Evolutionary conservation across 2,113 vertebrate genomes (phyloP).

Genomic region (Rhinolophus sinicus): DNA sequence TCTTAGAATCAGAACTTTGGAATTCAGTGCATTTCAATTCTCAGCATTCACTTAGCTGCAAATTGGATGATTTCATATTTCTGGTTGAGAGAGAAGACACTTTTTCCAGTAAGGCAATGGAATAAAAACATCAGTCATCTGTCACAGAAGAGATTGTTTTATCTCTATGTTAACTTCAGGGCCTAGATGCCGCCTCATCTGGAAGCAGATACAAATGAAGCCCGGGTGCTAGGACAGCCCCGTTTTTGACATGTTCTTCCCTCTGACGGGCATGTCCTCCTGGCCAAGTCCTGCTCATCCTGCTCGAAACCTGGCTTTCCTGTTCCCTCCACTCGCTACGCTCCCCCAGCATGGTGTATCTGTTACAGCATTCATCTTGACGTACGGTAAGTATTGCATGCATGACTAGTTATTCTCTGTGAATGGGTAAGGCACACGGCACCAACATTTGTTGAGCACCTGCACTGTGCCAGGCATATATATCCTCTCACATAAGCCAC

Average conservation of each 20-base stretch:
- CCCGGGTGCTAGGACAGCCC: neutral
- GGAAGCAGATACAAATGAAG: constrained; percentile 30
- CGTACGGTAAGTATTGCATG: neutral
- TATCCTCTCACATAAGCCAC: neutral
- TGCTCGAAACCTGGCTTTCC: neutral
- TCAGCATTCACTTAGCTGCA: constrained; percentile 45
- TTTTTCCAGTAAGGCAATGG: constrained; percentile 40
- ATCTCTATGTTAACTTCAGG: constrained; percentile 45
- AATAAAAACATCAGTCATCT: constrained; percentile 73
- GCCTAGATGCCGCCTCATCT: neutral
- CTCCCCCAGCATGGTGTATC: neutral
- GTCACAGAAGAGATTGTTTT: constrained; percentile 42
- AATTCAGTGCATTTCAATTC: constrained; percentile 54
- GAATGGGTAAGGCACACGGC: neutral
- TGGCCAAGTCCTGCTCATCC: neutral
- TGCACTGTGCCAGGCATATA: neutral
- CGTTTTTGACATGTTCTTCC: neutral
- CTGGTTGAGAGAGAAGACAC: constrained; percentile 55
- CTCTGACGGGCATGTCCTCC: neutral
- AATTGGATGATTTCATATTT: constrained; percentile 71
- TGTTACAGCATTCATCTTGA: neutral
- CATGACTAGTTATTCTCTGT: neutral
- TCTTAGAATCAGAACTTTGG: constrained; percentile 56
- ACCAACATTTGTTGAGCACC: neutral
- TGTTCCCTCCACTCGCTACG: neutral